Percentiles rank a stretch among this genome's conserved stretches.
phyloP scores from a whole-genome alignment of 92 coral and sea anemone species.

The Porites divaricata region DNA sequence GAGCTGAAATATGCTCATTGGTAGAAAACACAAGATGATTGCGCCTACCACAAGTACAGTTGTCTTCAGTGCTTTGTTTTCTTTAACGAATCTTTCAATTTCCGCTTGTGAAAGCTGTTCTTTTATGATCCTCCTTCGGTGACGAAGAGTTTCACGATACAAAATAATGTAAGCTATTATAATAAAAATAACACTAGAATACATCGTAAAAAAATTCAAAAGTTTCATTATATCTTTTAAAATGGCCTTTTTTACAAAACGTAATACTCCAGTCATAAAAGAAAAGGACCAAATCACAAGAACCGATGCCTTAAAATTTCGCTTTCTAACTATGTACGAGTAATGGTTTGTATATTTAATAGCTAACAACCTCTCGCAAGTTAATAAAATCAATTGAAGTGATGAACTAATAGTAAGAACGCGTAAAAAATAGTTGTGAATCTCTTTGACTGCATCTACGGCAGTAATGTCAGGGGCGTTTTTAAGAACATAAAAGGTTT shows the following conservation, averaged over 20 bases:
- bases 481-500: background rate
- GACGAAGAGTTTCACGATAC: background rate
- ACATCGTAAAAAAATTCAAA: background rate
- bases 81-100: constrained; percentile 1
- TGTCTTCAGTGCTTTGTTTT: background rate
- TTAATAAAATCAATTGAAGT: background rate
- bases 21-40: background rate
- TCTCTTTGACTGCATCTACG: background rate
- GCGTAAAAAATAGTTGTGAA: background rate
- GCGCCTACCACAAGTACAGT: background rate
- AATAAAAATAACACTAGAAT: background rate
- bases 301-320: background rate
- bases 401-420: background rate
- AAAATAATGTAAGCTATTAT: background rate
- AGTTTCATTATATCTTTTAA: background rate
- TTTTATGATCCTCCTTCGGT: background rate
- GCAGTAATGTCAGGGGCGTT: background rate
- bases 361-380: background rate
- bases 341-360: constrained; percentile 6
- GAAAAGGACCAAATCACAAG: background rate
- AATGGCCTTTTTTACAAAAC: background rate
- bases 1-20: background rate
- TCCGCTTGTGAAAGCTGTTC: background rate
- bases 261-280: background rate
- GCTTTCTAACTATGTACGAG: background rate